A percentile compares a stretch with the other conserved stretches of the same genome.
These are phyloP conservation scores for Scatophagus argus DNA, from an alignment of 2,113 vertebrate species.

Conservation along the genomic window DNA sequence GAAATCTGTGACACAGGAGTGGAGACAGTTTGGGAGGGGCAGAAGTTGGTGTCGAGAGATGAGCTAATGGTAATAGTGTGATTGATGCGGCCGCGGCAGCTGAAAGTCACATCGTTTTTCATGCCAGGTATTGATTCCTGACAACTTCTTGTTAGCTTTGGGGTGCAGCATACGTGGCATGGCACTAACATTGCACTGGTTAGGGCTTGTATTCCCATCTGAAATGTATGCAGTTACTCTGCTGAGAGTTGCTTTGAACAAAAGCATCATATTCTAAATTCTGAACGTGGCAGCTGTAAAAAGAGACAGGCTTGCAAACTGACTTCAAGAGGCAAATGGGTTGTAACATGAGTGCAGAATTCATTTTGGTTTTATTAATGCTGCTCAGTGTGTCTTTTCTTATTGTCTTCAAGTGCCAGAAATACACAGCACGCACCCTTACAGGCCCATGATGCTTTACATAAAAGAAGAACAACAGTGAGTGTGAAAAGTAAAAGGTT, in stretches of 20 bases:
- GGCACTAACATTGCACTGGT: constrained; percentile 42
- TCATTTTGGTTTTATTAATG: background rate
- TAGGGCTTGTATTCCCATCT: constrained; percentile 41
- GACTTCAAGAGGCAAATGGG: background rate
- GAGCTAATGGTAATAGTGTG: constrained; percentile 77
- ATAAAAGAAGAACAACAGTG: background rate
- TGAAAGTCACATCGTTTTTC: constrained; percentile 77
- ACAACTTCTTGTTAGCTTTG: constrained; percentile 73
- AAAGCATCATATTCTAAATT: constrained; percentile 26
- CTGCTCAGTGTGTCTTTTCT: background rate
- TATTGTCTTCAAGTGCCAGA: background rate
- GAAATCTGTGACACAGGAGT: constrained; percentile 39
- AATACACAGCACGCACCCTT: background rate
- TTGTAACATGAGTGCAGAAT: background rate
- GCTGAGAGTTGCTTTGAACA: constrained; percentile 38
- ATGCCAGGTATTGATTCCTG: constrained; percentile 76
- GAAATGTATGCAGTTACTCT: constrained; percentile 31
- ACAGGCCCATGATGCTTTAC: background rate
- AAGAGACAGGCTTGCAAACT: background rate
- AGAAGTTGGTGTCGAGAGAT: constrained; percentile 68
- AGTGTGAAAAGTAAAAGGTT: background rate
- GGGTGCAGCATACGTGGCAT: constrained; percentile 33
- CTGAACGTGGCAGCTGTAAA: constrained; percentile 7
- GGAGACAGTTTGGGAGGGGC: constrained; percentile 32
- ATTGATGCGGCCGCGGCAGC: constrained; percentile 75